Base-by-base conservation (phyloP, 2,113 vertebrate genomes). In the Malurus alboscapulatus region DNA sequence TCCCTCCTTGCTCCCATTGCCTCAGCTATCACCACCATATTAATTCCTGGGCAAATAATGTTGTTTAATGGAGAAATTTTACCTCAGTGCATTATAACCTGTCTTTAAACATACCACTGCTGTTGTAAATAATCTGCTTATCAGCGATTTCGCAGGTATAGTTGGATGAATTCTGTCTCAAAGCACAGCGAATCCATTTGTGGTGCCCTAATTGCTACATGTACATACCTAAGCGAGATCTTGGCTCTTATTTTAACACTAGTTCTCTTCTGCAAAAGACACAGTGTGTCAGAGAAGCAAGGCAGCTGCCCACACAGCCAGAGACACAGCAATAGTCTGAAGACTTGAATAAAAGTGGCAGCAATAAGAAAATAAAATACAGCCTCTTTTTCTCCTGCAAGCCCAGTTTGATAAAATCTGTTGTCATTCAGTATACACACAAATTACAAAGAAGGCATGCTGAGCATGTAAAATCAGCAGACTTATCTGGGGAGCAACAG, bases 281-380 rank as follows among this genome's bases (percentile, higher is more conserved):
- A 45, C 0, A 4, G 21, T 1, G 1, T 59, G 47, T 55, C 58
- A 79, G 44, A 80, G 63, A 69, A 86, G 25, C 42, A 47, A 81
- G 81, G 68, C 66, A 79, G 62, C 75, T 94, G 68, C 80, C 92
- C 54, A 54, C 1, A 0, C 73, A 84, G 48, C 10, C 58, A 84
- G 68, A 83, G 44, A 90, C 47, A 53, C 65, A 55, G 44, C 7
- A 58, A n/a, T 59, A 91, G 71, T 93, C 81, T 91, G 53, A 87
- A 57, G 94, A 62, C 50, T 89, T 89, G 55, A 66, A 87, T 76
- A 54, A 79, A 93, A 83, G 42, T n/a, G 58, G 66, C 47, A 94
- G 74, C 71, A 93, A 20, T 83, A 87, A 71, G 80, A 61, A 24
- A 84, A 38, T 34, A 88, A 94, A 89, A 93, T 82, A 91, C 7